phyloP scores from a whole-genome alignment of 1,140 invertebrate species.

The Drosophila ohnishii region DNA sequence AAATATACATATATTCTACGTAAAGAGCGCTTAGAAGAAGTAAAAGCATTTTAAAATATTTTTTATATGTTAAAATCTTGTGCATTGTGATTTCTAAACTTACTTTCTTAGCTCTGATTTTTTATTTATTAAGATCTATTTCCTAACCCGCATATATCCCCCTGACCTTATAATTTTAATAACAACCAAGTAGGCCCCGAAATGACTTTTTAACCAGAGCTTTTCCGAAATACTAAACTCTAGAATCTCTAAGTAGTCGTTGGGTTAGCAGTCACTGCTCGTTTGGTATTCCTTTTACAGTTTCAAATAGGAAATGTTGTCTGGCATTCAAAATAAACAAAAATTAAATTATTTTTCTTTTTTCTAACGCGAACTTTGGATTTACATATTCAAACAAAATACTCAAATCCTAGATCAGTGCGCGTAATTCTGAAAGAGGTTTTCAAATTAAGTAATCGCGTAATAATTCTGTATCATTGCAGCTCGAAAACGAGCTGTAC shows the following conservation, averaged over 20 bases:
- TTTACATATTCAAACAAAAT: slow-evolving; percentile 1
- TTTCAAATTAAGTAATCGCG: neutral
- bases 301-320: slow-evolving; percentile 39
- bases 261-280: slow-evolving; percentile 15
- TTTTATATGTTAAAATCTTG: neutral
- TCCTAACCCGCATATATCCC: no score
- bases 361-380: slow-evolving; percentile 16
- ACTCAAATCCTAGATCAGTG: neutral
- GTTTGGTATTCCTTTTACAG: slow-evolving; percentile 7
- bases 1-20: neutral
- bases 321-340: slow-evolving; percentile 30
- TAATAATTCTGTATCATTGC: slow-evolving; percentile 12
- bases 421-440: neutral
- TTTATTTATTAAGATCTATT: neutral
- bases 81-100: neutral
- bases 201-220: neutral
- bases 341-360: slow-evolving; percentile 48
- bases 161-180: neutral
- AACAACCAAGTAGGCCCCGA: slow-evolving; percentile 5
- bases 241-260: slow-evolving; percentile 42
- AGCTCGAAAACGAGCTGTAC: slow-evolving; percentile 64
- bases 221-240: neutral
- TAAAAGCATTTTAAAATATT: neutral
- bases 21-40: neutral
- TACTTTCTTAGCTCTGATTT: neutral